phyloP scores from a whole-genome alignment of 2,888 invertebrate species.

The Pyralis farinalis region DNA sequence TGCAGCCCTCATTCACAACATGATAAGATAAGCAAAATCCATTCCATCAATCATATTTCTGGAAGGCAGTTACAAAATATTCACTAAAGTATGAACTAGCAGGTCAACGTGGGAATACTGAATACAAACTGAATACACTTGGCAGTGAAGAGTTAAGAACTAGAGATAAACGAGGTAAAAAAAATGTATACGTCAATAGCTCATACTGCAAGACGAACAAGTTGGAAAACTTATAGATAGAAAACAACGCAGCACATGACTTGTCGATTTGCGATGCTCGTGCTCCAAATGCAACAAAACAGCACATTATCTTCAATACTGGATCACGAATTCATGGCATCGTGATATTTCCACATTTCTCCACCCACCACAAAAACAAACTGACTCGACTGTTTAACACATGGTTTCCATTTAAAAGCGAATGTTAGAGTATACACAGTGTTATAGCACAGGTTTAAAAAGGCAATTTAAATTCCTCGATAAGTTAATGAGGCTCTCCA shows the following conservation, averaged over 20 bases:
- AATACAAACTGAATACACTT: too few species aligned
- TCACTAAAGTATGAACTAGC: too few species aligned
- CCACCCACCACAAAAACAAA: constrained; percentile 2
- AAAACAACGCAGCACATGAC: constrained; percentile 1
- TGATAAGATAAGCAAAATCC: not conserved
- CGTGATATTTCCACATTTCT: constrained; percentile 11
- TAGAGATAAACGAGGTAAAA: too few species aligned
- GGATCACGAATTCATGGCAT: constrained; percentile 4
- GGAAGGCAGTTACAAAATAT: too few species aligned
- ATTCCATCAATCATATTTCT: too few species aligned
- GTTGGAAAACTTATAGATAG: not conserved
- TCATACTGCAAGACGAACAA: too few species aligned
- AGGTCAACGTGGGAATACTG: too few species aligned
- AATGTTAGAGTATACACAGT: constrained; percentile 2
- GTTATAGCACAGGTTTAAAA: constrained; percentile 3
- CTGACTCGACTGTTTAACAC: constrained; percentile 6
- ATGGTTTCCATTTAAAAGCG: constrained; percentile 3
- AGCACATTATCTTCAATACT: not conserved
- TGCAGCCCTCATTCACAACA: not conserved
- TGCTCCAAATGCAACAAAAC: constrained; percentile 3
- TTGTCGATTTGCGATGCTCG: not conserved
- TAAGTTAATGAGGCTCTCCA: not conserved
- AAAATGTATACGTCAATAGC: too few species aligned
- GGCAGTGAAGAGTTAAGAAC: too few species aligned
- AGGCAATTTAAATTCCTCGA: constrained; percentile 5